These are phyloP conservation scores for Dynastes tityus DNA, from an alignment of 2,888 invertebrate species.

Conservation along the genomic window DNA sequence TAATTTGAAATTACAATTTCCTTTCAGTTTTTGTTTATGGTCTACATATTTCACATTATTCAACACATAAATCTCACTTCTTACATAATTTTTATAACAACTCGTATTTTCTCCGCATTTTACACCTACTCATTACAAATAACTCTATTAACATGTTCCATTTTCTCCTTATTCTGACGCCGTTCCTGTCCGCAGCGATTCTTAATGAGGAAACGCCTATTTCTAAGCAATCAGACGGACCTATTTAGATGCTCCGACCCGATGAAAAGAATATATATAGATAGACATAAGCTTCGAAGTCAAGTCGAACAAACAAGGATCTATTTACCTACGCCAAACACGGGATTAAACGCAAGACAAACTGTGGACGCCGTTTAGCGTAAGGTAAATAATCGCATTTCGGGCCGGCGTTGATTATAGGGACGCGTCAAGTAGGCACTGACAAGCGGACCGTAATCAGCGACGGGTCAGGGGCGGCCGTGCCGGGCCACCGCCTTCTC, in stretches of 20 bases:
- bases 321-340: conserved; percentile 45
- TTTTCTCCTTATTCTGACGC: neutral
- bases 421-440: conserved; percentile 57
- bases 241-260: neutral
- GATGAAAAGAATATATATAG: neutral
- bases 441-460: conserved; percentile 57
- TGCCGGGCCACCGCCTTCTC: conserved; percentile 54
- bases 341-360: conserved; percentile 47
- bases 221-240: neutral
- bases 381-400: conserved; percentile 61
- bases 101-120: no score
- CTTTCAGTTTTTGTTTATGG: no score
- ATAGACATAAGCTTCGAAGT: neutral
- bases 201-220: conserved; percentile 1
- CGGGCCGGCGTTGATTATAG: conserved; percentile 59
- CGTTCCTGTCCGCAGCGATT: neutral
- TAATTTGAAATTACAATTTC: no score
- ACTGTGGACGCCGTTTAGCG: conserved; percentile 57
- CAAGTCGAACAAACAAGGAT: conserved; percentile 32
- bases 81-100: no score
- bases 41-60: no score
- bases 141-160: no score
- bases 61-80: no score
- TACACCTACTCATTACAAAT: no score
- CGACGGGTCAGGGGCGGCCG: conserved; percentile 52